Evolutionary conservation across 2,113 vertebrate genomes (phyloP), one percentile per base, ranked within the genome.

Genomic region (Amblyopsis rosae): DNA sequence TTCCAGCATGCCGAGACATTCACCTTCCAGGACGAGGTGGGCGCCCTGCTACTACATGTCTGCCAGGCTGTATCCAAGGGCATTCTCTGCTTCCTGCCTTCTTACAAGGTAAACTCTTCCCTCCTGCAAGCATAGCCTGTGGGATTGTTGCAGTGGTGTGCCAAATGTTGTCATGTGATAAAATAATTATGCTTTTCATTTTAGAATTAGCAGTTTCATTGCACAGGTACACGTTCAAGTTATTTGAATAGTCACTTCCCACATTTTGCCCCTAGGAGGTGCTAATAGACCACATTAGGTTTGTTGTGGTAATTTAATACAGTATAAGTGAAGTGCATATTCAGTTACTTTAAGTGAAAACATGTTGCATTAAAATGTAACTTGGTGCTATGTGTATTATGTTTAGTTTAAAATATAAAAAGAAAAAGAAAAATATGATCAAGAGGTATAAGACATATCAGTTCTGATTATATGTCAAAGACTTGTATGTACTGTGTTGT

Each of bases 1-100:
- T 99, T 96, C 86, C 95, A 97, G 82, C 94, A 98, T 7, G 15
- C 93, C 0, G 98, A 99, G 87, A 98, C 96, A 0, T 99, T 93
- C 51, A 87, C 90, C 69, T 99, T 99, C 70, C 98, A 99, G 85
- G 98, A 99, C 19, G 98, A 99, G 86, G 94, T 96, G 64, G 98
- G 98, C 1, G 92, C 80, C 0, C 90, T 99, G 73, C 80, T 99
- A 60, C 93, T 98, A 0, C 89, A 93, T 0, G 92, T 99, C 26
- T 98, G 96, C 55, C 94, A 95, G 75, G 88, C 88, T 2, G 78
- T 99, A 35, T 79, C 91, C 83, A 94, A 92, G 53, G 98, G 98
- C 0, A 85, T 99, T 65, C 82, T 99, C 70, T 99, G 98, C 88
- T 99, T 99, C 85, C 72, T 99, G 83, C 95, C 97, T 11, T 99